Base-by-base conservation (phyloP, 2,888 invertebrate genomes). In the Phengaris arion region DNA sequence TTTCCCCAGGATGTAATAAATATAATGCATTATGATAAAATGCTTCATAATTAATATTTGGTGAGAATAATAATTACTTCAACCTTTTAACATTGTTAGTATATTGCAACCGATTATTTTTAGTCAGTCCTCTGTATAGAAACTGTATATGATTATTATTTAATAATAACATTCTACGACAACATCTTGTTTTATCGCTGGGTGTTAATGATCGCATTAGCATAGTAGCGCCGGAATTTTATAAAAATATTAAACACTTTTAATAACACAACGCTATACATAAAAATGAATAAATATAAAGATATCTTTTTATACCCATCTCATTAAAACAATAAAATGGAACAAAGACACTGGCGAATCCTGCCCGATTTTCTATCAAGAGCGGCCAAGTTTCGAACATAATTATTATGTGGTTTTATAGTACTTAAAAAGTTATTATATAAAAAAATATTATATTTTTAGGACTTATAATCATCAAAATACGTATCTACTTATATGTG, bases 1-100 rank as follows among this genome's bases (percentile, higher is more conserved):
- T 51, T 10, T 75, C 85, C 85, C 86, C 85, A 84, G 86, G 86
- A 83, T 83, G 81, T 82, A 22, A 82, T 83, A 84, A 81, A 75
- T 68, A 74, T 75, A 22, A 22, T 22, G 48, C 51, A 72, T 72
- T 48, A 55, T 59, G 57, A 57, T 74, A 74, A 64, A 52, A 54
- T 13, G 72, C 54, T 54, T 72, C 64, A 45, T 64, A 72, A 15
- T 48, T 75, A 74, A n/a, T 69, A 52, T 76, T 76, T 55, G 74
- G 68, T 74, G 22, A 55, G 74, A 74, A 72, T 72, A 35, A 22
- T 22, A 22, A 22, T 72, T 52, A 52, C 52, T 15, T 9, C 6
- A 57, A 15, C 15, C 9, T 59, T 9, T 22, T 22, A 22, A 59
- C 59, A 59, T 2, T 10, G 10, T 59, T 3, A 10, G 22, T 45